Conservation (phyloP, 1,140 invertebrate genomes). For the Hestina assimilis region DNA sequence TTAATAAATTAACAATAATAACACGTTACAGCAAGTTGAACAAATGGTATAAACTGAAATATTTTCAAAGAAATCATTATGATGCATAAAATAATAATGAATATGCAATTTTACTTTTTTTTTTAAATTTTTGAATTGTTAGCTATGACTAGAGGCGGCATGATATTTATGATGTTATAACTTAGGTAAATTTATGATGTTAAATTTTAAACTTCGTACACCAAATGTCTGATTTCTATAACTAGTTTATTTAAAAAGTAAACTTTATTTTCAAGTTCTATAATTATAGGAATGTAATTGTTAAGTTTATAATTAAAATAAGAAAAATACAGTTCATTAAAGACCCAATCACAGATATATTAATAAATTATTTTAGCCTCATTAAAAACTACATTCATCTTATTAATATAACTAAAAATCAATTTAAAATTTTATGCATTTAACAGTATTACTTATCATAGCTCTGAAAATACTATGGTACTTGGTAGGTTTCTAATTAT, state of each 20-base stretch:
- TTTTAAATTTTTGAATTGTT: neutral
- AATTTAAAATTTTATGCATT: conserved; percentile 7
- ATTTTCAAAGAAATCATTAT: too few relatives aligned
- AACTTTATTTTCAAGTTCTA: too few relatives aligned
- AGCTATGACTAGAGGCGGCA: conserved; percentile 16
- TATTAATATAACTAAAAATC: conserved; percentile 11
- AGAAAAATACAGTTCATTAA: conserved; percentile 19
- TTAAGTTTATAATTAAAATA: conserved; percentile 1
- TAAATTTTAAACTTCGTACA: too few relatives aligned
- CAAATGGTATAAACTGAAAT: conserved; percentile 8
- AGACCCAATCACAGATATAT: conserved; percentile 30
- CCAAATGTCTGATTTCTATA: too few relatives aligned
- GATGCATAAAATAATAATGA: neutral
- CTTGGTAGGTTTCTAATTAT: too few relatives aligned
- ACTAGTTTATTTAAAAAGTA: too few relatives aligned
- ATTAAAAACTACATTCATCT: conserved; percentile 20
- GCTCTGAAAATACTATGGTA: conserved; percentile 6
- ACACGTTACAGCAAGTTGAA: conserved; percentile 17
- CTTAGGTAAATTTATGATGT: too few relatives aligned
- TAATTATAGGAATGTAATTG: neutral
- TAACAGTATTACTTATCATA: conserved; percentile 8
- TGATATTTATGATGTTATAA: too few relatives aligned
- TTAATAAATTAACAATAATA: conserved; percentile 35
- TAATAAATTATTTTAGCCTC: conserved; percentile 33
- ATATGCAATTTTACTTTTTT: neutral